phyloP scores from a whole-genome alignment of 2,113 vertebrate genomes.

The Bombycilla garrulus region DNA sequence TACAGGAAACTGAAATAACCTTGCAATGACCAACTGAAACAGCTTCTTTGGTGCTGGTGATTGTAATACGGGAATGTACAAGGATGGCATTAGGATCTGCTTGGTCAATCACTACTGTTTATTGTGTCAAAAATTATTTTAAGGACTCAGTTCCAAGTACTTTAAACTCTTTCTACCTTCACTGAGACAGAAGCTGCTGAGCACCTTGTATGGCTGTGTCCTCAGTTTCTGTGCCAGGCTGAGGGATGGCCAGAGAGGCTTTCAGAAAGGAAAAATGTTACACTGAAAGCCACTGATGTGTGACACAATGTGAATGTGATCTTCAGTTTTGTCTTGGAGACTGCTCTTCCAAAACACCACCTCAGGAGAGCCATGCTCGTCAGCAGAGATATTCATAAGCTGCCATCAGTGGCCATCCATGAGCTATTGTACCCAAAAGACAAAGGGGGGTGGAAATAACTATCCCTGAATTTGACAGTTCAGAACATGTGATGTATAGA shows the following conservation, averaged over 20 bases:
- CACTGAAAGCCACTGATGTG: slow-evolving; percentile 12
- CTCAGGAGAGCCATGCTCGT: slow-evolving; percentile 44
- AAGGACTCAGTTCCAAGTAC: neutral
- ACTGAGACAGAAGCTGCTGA: neutral
- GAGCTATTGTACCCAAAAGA: slow-evolving; percentile 52
- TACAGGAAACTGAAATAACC: neutral
- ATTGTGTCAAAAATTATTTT: neutral
- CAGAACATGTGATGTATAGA: slow-evolving; percentile 60
- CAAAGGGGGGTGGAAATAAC: neutral
- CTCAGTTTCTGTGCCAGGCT: neutral
- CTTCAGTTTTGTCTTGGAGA: slow-evolving; percentile 42
- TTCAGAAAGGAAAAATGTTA: slow-evolving; percentile 35
- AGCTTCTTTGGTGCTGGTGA: neutral
- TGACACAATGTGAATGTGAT: neutral
- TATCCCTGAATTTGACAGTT: slow-evolving; percentile 63
- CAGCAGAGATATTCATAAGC: slow-evolving; percentile 62
- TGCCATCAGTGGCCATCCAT: slow-evolving; percentile 32
- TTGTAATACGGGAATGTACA: neutral
- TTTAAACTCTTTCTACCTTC: neutral
- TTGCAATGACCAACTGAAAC: neutral
- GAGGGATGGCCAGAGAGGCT: neutral
- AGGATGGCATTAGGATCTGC: neutral
- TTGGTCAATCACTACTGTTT: neutral
- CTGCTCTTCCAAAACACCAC: slow-evolving; percentile 44
- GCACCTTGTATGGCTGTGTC: neutral